These are phyloP conservation scores for Reticulitermes lucifugus DNA, from an alignment of 2,888 invertebrate genomes.

Conservation along the genomic window DNA sequence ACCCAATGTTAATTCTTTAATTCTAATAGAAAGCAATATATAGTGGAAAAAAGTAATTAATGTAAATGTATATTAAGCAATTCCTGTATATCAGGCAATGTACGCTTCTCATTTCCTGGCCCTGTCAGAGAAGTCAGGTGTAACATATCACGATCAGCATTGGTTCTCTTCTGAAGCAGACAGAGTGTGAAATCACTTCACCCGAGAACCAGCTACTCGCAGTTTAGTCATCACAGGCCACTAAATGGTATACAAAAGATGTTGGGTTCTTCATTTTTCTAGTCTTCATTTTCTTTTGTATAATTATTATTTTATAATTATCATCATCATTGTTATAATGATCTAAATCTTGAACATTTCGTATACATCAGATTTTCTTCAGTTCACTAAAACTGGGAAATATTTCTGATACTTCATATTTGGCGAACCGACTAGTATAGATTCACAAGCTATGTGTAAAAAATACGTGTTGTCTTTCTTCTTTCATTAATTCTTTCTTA, in stretches of 20 bases:
- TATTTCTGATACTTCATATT: constrained; percentile 29
- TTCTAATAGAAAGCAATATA: no score
- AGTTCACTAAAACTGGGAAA: constrained; percentile 32
- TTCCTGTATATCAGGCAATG: not conserved
- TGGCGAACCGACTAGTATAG: constrained; percentile 47
- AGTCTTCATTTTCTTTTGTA: not conserved
- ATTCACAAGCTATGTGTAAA: constrained; percentile 37
- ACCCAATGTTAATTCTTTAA: no score
- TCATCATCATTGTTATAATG: not conserved
- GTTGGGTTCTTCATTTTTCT: not conserved
- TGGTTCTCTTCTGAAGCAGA: not conserved
- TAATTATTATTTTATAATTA: not conserved
- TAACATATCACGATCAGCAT: not conserved
- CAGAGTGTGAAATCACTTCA: constrained; percentile 7
- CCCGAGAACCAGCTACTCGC: constrained; percentile 24
- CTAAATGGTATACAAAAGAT: constrained; percentile 47
- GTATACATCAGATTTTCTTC: constrained; percentile 41
- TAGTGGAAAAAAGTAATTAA: not conserved
- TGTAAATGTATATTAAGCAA: not conserved
- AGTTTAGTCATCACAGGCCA: constrained; percentile 43
- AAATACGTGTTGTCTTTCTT: constrained; percentile 41
- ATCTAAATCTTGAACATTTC: constrained; percentile 30
- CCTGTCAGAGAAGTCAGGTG: constrained; percentile 5
- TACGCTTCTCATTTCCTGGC: constrained; percentile 20
- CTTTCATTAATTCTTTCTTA: not conserved